Base-by-base conservation (phyloP, 2,797 vertebrate species). In the Periophthalmus magnuspinnatus region DNA sequence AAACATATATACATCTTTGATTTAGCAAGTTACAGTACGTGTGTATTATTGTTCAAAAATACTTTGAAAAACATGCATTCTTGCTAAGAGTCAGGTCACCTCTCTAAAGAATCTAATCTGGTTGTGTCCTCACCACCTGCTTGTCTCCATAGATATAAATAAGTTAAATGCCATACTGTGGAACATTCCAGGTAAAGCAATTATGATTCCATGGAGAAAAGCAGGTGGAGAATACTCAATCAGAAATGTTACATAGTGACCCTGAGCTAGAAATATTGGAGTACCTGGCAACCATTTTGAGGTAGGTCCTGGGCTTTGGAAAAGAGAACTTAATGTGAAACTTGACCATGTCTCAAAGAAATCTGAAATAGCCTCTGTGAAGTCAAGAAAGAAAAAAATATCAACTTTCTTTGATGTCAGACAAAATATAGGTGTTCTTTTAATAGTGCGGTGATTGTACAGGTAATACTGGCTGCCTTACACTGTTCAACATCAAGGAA, bases 391-490 rank as follows among this genome's bases (percentile, higher is more conserved):
- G 55, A 72, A 33, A 58, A 68, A 59, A 19, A 14, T n/a, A 58
- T 56, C 5, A 55, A 33, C 38, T 69, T 80, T 71, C 64, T 79
- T 38, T 22, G 68, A 67, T 71, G 81, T 81, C 76, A 78, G 57
- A 80, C 86, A 62, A 79, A 85, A 84, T 88, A 89, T 80, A 68
- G 67, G 62, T 84, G 71, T 86, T 84, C 56, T 84, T 79, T 78
- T 86, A 92, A 88, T 81, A 76, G 71, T 70, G 65, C 77, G 75
- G 79, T 90, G 90, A 92, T 92, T 90, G 81, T 87, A 79, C 75
- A 80, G 74, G 76, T 85, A 83, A 86, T 85, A 80, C 72, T 79
- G 54, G 57, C 69, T 8, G 69, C 76, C 71, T 76, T 87, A 86
- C 70, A 67, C 79, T 76, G 84, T 87, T 83, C 74, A 78, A 83